These are phyloP conservation scores for Pachydiplax longipennis DNA, from an alignment of 2,888 invertebrate species.

Conservation along the genomic window DNA sequence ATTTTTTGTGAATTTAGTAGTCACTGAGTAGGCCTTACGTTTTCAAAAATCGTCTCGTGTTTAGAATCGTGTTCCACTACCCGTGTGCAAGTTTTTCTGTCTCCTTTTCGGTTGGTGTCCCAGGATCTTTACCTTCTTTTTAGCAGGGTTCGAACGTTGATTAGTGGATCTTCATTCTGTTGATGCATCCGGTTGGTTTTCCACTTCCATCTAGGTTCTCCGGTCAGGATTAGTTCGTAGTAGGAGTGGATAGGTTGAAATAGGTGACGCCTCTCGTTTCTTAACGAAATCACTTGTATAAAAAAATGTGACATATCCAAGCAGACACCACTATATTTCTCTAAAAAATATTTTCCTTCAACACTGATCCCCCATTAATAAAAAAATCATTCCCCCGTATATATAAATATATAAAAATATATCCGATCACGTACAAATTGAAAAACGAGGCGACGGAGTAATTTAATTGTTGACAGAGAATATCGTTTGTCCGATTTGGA, in stretches of 20 bases:
- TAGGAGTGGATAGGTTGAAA: background rate
- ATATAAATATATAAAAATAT: background rate
- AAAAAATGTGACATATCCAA: conserved; percentile 27
- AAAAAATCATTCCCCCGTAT: background rate
- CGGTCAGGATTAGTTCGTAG: background rate
- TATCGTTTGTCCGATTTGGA: background rate
- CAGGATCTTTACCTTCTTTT: background rate
- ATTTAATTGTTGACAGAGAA: background rate
- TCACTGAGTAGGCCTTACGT: background rate
- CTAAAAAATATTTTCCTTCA: conserved; percentile 1
- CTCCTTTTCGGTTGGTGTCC: background rate
- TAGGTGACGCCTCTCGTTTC: background rate
- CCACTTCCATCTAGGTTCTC: background rate
- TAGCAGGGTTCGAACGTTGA: background rate
- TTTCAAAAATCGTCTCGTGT: background rate
- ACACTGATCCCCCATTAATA: background rate
- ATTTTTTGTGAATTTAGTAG: background rate
- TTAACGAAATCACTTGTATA: background rate
- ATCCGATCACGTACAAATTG: background rate
- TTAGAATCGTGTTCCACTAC: background rate
- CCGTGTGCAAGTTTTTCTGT: background rate
- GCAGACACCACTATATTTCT: conserved; percentile 41
- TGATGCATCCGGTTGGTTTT: background rate
- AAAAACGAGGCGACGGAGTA: background rate
- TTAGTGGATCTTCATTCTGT: background rate